Conservation (phyloP, 2,113 vertebrate genomes). For the Jaculus jaculus region DNA sequence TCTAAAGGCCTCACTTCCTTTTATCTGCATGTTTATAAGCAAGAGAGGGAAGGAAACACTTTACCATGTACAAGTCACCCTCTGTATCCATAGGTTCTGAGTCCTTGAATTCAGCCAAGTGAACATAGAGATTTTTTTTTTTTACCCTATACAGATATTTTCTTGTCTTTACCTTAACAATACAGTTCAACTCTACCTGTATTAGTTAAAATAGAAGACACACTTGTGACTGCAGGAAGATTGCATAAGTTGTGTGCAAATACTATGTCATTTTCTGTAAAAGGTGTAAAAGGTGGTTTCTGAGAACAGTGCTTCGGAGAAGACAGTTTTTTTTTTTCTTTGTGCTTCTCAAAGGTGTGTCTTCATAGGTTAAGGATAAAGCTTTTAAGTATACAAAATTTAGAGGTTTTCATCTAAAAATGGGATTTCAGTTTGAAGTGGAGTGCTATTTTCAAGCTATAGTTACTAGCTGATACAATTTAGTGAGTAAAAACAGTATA, state of each 20-base stretch:
- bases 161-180: neutral
- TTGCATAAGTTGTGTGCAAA: neutral
- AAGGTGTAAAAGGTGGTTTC: neutral
- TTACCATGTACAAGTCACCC: neutral
- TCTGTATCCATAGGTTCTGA: neutral
- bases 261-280: neutral
- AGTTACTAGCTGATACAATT: constrained; percentile 33
- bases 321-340: neutral
- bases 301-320: neutral
- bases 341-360: neutral
- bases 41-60: neutral
- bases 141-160: neutral
- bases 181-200: neutral
- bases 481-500: constrained; percentile 4
- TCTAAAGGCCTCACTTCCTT: neutral
- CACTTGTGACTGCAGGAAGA: neutral
- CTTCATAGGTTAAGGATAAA: no score
- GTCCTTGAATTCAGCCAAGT: neutral
- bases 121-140: neutral
- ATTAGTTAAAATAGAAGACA: neutral
- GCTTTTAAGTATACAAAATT: constrained; percentile 30
- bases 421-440: constrained; percentile 18
- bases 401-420: neutral
- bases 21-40: neutral
- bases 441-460: neutral